These are phyloP conservation scores for Emydoidea blandingii DNA, from an alignment of 2,797 vertebrate genomes.

Conservation along the genomic window DNA sequence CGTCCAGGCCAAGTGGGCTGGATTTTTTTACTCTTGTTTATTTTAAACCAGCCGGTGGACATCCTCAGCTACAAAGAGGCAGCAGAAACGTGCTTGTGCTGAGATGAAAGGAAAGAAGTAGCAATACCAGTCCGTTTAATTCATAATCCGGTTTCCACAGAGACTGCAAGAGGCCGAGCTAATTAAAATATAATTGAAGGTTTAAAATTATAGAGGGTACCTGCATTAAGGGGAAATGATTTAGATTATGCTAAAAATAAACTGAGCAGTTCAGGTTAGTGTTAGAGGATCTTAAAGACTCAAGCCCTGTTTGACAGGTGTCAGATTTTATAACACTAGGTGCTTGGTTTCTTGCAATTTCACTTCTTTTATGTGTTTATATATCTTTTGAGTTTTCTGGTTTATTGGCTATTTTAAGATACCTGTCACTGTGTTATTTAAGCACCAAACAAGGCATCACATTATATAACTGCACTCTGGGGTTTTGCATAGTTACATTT, in stretches of 20 bases:
- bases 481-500: neutral
- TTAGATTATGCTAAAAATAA: neutral
- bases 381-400: neutral
- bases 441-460: neutral
- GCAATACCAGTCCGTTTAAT: neutral
- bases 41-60: neutral
- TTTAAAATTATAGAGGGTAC: neutral
- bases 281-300: neutral
- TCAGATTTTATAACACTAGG: neutral
- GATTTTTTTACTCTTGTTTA: neutral
- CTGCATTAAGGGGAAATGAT: neutral
- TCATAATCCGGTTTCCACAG: neutral
- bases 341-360: neutral
- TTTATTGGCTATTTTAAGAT: neutral
- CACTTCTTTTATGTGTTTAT: neutral
- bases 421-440: neutral
- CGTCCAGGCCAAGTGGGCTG: no score
- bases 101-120: neutral
- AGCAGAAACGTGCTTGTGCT: neutral
- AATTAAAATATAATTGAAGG: neutral
- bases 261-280: neutral
- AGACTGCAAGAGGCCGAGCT: neutral
- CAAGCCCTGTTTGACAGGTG: neutral
- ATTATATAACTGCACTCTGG: neutral
- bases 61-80: no score